A percentile compares a stretch with the other conserved stretches of the same genome.
Conservation (phyloP, 2,797 vertebrate species). For the Balearica regulorum region DNA sequence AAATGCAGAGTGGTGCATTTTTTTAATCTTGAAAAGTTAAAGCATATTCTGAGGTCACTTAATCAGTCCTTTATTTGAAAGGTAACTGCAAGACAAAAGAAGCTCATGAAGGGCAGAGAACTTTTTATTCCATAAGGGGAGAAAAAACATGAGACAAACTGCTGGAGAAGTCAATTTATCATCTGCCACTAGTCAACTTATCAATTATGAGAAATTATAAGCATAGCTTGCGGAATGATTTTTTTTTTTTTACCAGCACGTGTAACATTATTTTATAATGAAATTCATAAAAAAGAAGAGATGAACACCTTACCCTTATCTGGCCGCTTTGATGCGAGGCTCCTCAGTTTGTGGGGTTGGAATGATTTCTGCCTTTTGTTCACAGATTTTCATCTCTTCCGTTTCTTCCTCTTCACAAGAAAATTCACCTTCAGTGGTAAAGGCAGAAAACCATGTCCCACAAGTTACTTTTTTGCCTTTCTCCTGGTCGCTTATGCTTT, state of each 20-base stretch:
- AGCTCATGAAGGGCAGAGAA: neutral
- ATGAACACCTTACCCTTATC: neutral
- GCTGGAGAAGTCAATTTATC: neutral
- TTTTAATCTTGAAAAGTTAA: neutral
- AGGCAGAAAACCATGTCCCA: neutral
- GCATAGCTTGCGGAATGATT: neutral
- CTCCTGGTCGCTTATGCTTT: neutral
- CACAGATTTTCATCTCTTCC: neutral
- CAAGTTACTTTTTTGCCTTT: neutral
- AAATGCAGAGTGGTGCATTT: neutral
- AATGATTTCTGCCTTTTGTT: neutral
- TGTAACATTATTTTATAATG: neutral
- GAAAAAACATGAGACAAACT: neutral
- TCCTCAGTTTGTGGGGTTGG: neutral
- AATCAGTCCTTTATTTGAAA: neutral
- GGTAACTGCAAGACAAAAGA: neutral
- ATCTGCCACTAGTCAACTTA: neutral
- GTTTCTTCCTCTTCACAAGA: neutral
- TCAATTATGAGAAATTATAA: conserved; percentile 10
- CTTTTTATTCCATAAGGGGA: neutral
- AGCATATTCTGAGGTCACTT: neutral
- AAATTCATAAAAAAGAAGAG: neutral
- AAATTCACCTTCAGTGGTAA: neutral
- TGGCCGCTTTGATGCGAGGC: neutral
- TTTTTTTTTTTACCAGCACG: neutral